phyloP scores from a whole-genome alignment of 1,140 invertebrate genomes.

The Caenorhabditis inopinata region DNA sequence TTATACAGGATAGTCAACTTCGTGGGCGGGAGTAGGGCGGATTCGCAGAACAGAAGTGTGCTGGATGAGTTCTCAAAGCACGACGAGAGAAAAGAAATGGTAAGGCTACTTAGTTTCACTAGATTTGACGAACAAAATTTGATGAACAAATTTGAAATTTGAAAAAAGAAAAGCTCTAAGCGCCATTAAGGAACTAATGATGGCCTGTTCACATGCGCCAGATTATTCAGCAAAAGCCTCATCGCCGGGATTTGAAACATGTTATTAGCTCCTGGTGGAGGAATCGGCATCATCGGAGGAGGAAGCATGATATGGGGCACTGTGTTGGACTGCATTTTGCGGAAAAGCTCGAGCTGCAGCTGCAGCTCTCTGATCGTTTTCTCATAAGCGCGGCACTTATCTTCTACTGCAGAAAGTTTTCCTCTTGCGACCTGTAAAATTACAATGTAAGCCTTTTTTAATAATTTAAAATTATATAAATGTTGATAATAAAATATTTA shows the following conservation, averaged over 20 bases:
- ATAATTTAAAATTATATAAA: too few relatives aligned
- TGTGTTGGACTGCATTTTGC: not conserved
- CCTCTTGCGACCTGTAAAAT: conserved; percentile 21
- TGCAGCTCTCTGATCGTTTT: not conserved
- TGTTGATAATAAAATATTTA: too few relatives aligned
- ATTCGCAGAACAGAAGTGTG: not conserved
- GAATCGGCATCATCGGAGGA: conserved; percentile 11
- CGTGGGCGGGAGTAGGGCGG: too few relatives aligned
- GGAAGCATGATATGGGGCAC: not conserved
- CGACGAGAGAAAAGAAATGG: not conserved
- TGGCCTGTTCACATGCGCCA: conserved; percentile 6
- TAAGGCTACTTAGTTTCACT: not conserved
- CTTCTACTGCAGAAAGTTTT: not conserved
- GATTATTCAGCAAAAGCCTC: conserved; percentile 31
- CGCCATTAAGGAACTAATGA: not conserved
- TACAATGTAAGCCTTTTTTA: too few relatives aligned
- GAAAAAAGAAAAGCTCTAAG: not conserved
- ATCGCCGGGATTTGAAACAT: conserved; percentile 30
- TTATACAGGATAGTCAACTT: too few relatives aligned
- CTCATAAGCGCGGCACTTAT: not conserved
- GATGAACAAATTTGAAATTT: too few relatives aligned
- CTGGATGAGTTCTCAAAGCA: not conserved
- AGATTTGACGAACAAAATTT: not conserved
- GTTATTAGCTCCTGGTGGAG: not conserved
- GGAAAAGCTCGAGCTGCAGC: not conserved